A percentile compares a stretch with the other conserved stretches of the same genome.
These are phyloP conservation scores for Ernsta delagoae DNA, from an alignment of 2,888 invertebrate genomes.

Conservation along the genomic window DNA sequence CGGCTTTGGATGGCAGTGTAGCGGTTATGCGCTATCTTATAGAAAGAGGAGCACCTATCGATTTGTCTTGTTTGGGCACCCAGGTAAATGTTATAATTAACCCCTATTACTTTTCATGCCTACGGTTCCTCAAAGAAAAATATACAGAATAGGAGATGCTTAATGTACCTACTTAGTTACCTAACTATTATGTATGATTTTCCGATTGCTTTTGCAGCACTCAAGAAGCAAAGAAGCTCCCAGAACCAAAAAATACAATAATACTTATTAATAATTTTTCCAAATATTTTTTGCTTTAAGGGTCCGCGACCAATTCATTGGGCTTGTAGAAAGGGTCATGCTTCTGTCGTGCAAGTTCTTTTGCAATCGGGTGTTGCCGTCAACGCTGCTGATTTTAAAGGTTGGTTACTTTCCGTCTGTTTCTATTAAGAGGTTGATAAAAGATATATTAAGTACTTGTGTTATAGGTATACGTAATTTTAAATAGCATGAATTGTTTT, in stretches of 20 bases:
- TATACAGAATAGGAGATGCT: too few species aligned
- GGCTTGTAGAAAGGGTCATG: slow-evolving; percentile 97
- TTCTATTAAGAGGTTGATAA: too few species aligned
- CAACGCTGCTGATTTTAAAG: slow-evolving; percentile 95
- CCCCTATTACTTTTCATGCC: too few species aligned
- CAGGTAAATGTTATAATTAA: slow-evolving; percentile 70
- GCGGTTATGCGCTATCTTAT: slow-evolving; percentile 94
- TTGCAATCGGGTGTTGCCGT: slow-evolving; percentile 94
- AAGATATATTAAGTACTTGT: too few species aligned
- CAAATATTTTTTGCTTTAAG: slow-evolving; percentile 46
- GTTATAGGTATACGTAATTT: background rate
- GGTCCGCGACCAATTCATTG: slow-evolving; percentile 97
- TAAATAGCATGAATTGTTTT: background rate
- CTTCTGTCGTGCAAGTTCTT: slow-evolving; percentile 92
- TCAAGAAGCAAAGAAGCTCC: too few species aligned
- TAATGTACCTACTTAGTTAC: too few species aligned
- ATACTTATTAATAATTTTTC: background rate
- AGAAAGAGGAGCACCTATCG: slow-evolving; percentile 87
- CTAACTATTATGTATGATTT: too few species aligned
- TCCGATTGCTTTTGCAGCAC: too few species aligned
- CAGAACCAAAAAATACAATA: too few species aligned
- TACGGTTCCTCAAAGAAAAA: too few species aligned
- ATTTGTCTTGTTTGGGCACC: slow-evolving; percentile 94
- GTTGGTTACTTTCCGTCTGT: slow-evolving; percentile 48
- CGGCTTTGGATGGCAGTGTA: slow-evolving; percentile 95